Evolutionary conservation across 2,797 vertebrate genomes (phyloP).

Genomic region (Molossus molossus): DNA sequence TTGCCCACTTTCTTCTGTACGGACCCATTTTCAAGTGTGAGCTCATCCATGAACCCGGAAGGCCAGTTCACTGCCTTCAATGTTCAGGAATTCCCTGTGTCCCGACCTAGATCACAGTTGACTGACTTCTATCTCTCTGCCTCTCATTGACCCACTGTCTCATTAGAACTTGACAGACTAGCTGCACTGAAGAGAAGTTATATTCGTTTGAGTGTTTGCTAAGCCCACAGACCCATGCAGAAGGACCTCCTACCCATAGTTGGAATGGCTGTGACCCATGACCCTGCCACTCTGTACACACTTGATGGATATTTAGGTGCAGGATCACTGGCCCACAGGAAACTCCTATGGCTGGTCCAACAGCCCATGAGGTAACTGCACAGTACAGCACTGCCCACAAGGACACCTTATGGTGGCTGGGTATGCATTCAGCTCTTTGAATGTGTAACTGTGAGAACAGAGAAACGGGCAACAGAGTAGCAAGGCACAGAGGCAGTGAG

Average conservation of each 20-base stretch:
- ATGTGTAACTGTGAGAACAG: neutral
- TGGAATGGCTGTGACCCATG: neutral
- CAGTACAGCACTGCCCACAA: neutral
- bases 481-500: neutral
- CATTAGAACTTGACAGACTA: neutral
- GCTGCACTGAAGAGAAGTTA: neutral
- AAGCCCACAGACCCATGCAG: neutral
- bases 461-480: neutral
- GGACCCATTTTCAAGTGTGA: neutral
- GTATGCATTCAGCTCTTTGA: neutral
- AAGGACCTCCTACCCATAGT: neutral
- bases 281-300: neutral
- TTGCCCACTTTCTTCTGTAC: neutral
- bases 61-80: neutral
- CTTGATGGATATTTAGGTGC: neutral
- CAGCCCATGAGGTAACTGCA: neutral
- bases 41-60: neutral
- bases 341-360: neutral
- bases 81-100: neutral
- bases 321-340: neutral
- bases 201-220: neutral
- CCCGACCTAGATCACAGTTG: neutral
- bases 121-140: neutral
- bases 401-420: neutral
- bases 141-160: neutral